These are phyloP conservation scores for Lasioglossum vierecki DNA, from an alignment of 2,888 invertebrate species.

Conservation along the genomic window DNA sequence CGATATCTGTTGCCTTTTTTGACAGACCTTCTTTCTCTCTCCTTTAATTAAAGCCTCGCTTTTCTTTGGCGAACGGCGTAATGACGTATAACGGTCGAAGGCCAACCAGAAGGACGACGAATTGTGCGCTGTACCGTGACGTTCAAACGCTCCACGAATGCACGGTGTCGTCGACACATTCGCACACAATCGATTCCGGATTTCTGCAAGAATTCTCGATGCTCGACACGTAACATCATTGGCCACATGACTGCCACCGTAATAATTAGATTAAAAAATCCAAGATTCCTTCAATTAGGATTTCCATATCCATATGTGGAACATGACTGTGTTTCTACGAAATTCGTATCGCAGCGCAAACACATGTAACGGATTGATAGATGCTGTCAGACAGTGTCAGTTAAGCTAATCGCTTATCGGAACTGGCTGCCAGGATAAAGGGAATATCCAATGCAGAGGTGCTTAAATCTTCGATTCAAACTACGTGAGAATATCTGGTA, in stretches of 20 bases:
- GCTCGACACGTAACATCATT: neutral
- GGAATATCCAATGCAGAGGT: neutral
- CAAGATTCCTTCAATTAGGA: neutral
- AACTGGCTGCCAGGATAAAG: neutral
- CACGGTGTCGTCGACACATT: neutral
- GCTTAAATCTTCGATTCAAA: neutral
- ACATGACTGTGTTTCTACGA: neutral
- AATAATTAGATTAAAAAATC: neutral
- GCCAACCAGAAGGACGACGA: neutral
- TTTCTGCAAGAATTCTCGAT: neutral
- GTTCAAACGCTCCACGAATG: neutral
- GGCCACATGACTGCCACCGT: neutral
- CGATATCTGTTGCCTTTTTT: conserved; percentile 20
- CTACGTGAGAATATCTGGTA: neutral
- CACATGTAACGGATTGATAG: neutral
- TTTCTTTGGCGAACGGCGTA: conserved; percentile 12
- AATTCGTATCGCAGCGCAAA: neutral
- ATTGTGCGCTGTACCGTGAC: neutral
- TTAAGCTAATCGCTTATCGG: conserved; percentile 9
- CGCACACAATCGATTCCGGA: neutral
- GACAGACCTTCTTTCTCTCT: neutral
- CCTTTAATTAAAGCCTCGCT: conserved; percentile 22
- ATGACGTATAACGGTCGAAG: neutral
- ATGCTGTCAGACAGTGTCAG: conserved; percentile 4
- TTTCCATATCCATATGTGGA: neutral